Base-by-base conservation (phyloP, 2,113 vertebrate species). In the Anguilla rostrata region DNA sequence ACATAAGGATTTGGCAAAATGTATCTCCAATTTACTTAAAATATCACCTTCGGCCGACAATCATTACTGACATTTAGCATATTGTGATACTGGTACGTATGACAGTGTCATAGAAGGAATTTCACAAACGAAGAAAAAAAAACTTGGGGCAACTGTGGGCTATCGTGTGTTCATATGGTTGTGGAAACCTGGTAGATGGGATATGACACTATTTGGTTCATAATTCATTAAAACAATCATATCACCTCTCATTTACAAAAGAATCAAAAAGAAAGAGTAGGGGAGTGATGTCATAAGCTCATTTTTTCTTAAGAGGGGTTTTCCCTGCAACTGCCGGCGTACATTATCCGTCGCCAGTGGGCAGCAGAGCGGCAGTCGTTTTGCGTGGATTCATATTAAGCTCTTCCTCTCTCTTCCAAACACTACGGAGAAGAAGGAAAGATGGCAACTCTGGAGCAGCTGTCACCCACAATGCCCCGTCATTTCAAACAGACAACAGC, bases 381-480 rank as follows among this genome's bases (percentile, higher is more conserved):
- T 84, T 39, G 41, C 83, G 86, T 83, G 4, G 29, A 82, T 63
- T 0, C 0, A 63, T 39, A 56, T 18, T 2, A 75, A 80, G 34
- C 46, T 81, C 78, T 66, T 39, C 57, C 84, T 82, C 46, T 87
- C 90, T 66, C 39, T 88, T 88, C 89, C 90, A 92, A 93, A 94
- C 92, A 91, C 92, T 90, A 90, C 92, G 91, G 91, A 86, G 89
- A 87, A 16, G 83, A 91, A 95, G 94, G 89, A 91, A 93, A 94
- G 94, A 95, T 96, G 96, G 95, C 93, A 91, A 94, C 95, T 94
- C 89, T 91, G 92, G 95, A 93, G 91, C 94, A 89, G 92, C 93
- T 91, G 93, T 95, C 90, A 88, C 90, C 91, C 89, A 89, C 89
- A 84, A 85, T 92, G 87, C 78, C 89, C 85, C 86, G 90, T 91